phyloP scores from a whole-genome alignment of 2,797 vertebrate species.

The Pipistrellus pipistrellus region DNA sequence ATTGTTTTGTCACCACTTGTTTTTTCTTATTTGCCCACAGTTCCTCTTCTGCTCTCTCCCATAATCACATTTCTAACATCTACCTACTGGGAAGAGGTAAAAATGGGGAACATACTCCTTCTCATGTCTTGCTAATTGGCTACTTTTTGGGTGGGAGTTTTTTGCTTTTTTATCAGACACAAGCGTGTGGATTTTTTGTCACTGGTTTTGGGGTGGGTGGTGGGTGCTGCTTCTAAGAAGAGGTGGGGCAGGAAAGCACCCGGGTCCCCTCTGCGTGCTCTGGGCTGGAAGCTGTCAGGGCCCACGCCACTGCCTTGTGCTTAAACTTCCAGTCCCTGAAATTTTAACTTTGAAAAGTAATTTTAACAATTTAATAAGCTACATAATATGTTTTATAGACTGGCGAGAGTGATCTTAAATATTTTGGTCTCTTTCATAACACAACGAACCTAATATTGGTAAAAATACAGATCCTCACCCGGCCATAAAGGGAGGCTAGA shows the following conservation, averaged over 20 bases:
- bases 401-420: constrained; percentile 88
- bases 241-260: not conserved
- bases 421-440: constrained; percentile 91
- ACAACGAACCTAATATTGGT: constrained; percentile 91
- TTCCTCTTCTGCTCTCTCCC: constrained; percentile 27
- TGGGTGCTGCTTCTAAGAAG: not conserved
- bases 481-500: constrained; percentile 88
- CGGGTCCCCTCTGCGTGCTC: not conserved
- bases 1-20: not conserved
- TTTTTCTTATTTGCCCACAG: constrained; percentile 1
- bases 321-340: constrained; percentile 81
- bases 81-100: not conserved
- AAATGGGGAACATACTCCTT: not conserved
- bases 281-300: constrained; percentile 33
- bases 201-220: not conserved
- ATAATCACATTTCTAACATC: not conserved
- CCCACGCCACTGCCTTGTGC: constrained; percentile 64
- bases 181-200: not conserved
- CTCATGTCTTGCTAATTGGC: not conserved
- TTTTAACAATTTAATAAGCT: constrained; percentile 92
- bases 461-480: constrained; percentile 90
- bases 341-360: constrained; percentile 88
- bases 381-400: constrained; percentile 89
- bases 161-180: constrained; percentile 33
- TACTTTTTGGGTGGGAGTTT: not conserved